These are phyloP conservation scores for Takifugu ocellatus DNA, from an alignment of 2,797 vertebrate genomes.

Conservation along the genomic window DNA sequence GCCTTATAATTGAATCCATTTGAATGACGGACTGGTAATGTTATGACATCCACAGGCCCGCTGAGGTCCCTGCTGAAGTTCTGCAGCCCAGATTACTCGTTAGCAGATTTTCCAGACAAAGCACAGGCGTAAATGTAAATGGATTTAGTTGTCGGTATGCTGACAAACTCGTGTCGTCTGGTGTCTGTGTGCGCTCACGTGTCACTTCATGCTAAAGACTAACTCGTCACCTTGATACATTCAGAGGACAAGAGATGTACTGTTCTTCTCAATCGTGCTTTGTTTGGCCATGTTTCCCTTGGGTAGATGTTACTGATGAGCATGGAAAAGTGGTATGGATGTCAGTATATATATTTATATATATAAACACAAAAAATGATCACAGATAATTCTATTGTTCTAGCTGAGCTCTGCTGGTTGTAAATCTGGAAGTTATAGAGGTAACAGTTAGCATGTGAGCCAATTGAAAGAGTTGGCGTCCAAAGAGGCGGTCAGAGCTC, in stretches of 20 bases:
- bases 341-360: not conserved
- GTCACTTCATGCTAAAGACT: not conserved
- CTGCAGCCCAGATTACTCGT: slow-evolving; percentile 44
- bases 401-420: no score
- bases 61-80: slow-evolving; percentile 12
- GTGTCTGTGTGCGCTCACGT: not conserved
- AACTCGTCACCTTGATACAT: no score
- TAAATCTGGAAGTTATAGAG: no score
- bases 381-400: no score
- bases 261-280: not conserved
- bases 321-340: not conserved
- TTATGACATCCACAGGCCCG: slow-evolving; percentile 1
- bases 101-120: slow-evolving; percentile 48
- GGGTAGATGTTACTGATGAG: not conserved
- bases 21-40: slow-evolving; percentile 39
- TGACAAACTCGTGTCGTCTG: slow-evolving; percentile 9
- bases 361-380: slow-evolving; percentile 6
- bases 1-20: slow-evolving; percentile 48
- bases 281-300: not conserved
- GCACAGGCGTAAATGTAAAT: slow-evolving; percentile 16
- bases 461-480: no score
- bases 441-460: no score
- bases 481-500: no score
- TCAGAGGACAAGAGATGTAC: no score
- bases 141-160: slow-evolving; percentile 32